Base-by-base conservation (phyloP, 2,113 vertebrate species). In the Gymnarchus niloticus region DNA sequence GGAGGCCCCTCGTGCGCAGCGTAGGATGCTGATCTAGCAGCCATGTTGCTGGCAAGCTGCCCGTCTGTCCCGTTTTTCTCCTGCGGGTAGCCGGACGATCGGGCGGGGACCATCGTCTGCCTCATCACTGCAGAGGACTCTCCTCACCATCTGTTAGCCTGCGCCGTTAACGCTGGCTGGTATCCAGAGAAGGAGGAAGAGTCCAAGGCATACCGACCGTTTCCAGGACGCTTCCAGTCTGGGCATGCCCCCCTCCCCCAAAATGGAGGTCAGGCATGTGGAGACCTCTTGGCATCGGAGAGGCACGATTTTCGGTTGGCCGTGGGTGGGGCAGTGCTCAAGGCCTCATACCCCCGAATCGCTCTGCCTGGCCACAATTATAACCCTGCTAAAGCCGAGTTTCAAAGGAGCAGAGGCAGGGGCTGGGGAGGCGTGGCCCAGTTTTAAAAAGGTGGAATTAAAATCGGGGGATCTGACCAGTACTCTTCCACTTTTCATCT, bases 311-410 rank as follows among this genome's bases (percentile, higher is more conserved):
- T 77, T 82, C 19, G 59, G 78, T 77, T 82, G 86, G 87, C 80
- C 59, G 52, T 81, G 61, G 84, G 69, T 44, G 28, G 83, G 65
- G 80, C 81, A 51, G 6, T 83, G 87, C 88, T 89, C 49, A 90
- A 89, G 91, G 81, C 52, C 10, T 56, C 87, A 85, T 76, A 83
- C 89, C 85, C 88, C 54, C 21, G 89, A 91, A 92, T 86, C 88
- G 87, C 73, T 89, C 90, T 65, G 84, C 89, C 86, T 76, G 87
- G 86, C 92, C 91, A 87, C 89, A 92, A 91, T 93, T 92, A 92
- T 89, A 94, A 65, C 87, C 81, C 87, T 57, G 86, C 86, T 81
- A 86, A 80, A 61, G 77, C 54, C 1, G 83, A 86, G 10, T 87
- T 89, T 81, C 85, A 86, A 88, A 81, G 81, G 54, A 83, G 33